Conservation (phyloP, 2,888 invertebrate genomes). For the Spatulosminthurus flaviceps region DNA sequence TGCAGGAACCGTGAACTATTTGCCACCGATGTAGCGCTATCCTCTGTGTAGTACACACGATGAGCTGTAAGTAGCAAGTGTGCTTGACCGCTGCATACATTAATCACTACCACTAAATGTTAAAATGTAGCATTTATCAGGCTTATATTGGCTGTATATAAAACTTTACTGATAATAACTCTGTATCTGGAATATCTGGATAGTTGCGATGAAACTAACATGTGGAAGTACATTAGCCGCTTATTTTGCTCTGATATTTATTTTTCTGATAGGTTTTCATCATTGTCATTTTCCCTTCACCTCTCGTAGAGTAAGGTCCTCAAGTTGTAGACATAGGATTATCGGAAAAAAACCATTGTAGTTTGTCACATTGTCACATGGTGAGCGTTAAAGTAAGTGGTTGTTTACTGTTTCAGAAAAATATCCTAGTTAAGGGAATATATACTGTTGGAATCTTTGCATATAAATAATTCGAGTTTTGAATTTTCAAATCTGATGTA, state of each 20-base stretch:
- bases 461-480: no score
- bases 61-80: not conserved
- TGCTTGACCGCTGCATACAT: not conserved
- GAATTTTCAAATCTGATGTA: no score
- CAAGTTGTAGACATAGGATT: not conserved
- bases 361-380: conserved; percentile 4
- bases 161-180: not conserved
- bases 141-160: not conserved
- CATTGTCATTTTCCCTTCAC: conserved; percentile 4
- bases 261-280: not conserved
- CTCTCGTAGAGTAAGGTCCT: not conserved
- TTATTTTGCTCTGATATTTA: not conserved
- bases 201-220: not conserved
- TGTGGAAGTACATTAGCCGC: not conserved
- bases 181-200: not conserved
- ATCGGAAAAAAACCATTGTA: not conserved
- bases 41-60: not conserved
- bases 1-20: conserved; percentile 6
- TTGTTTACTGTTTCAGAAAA: no score
- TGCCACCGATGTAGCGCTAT: not conserved
- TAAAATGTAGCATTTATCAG: not conserved
- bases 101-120: not conserved
- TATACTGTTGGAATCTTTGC: no score
- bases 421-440: no score
- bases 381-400: not conserved